These are phyloP conservation scores for Octonoba sinensis DNA, from an alignment of 2,888 invertebrate species.

Conservation along the genomic window DNA sequence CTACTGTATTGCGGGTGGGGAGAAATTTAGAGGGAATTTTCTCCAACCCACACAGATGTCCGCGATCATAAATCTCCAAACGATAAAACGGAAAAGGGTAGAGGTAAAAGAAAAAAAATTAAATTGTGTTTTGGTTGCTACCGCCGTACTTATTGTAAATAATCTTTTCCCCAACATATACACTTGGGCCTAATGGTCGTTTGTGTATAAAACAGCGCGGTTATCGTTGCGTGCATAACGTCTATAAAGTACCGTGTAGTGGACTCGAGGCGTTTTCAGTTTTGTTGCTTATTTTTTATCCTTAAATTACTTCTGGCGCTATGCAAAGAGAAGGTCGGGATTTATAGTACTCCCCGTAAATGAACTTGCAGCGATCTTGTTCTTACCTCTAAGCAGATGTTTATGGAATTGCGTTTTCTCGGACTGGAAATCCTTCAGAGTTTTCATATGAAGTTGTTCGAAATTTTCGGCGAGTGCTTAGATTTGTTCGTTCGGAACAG, in stretches of 20 bases:
- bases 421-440: no score
- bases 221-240: conserved; percentile 44
- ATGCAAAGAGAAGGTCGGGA: conserved; percentile 36
- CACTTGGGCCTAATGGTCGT: conserved; percentile 36
- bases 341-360: conserved; percentile 30
- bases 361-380: conserved; percentile 20
- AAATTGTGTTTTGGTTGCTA: conserved; percentile 38
- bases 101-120: no score
- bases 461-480: no score
- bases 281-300: background rate
- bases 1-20: no score
- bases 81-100: background rate
- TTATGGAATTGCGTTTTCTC: no score
- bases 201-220: conserved; percentile 16
- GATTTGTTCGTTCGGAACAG: no score
- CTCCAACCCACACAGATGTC: conserved; percentile 34
- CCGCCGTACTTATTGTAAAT: conserved; percentile 40
- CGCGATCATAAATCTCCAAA: conserved; percentile 31
- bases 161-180: conserved; percentile 37
- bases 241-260: conserved; percentile 25
- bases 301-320: conserved; percentile 29
- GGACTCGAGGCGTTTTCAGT: no score
- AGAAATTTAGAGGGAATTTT: conserved; percentile 7
- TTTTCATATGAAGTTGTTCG: no score
- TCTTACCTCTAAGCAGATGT: background rate